phyloP scores from a whole-genome alignment of 2,113 vertebrate genomes.

The Spea multiplicata region DNA sequence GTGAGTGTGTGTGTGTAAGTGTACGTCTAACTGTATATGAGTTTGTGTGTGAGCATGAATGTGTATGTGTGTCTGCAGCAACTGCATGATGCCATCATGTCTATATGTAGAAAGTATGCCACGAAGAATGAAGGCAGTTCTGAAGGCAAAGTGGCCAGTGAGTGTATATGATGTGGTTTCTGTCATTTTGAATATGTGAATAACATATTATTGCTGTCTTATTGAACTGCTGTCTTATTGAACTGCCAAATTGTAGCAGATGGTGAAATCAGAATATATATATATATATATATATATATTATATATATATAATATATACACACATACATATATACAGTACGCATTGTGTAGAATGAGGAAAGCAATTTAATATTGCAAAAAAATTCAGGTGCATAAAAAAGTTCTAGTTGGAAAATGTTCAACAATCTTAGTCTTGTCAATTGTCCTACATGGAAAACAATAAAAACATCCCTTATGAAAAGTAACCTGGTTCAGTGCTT shows the following conservation, averaged over 20 bases:
- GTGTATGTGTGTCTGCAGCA: too few species aligned
- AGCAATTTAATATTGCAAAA: slow-evolving; percentile 30
- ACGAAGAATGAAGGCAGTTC: too few species aligned
- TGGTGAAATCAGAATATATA: slow-evolving; percentile 28
- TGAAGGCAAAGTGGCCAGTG: too few species aligned
- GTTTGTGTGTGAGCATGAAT: too few species aligned
- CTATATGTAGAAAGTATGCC: too few species aligned
- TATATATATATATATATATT: slow-evolving; percentile 11
- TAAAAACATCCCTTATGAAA: slow-evolving; percentile 45
- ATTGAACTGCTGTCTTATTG: slow-evolving; percentile 32
- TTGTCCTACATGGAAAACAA: slow-evolving; percentile 33
- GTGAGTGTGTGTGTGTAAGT: too few species aligned
- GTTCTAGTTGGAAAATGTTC: slow-evolving; percentile 42
- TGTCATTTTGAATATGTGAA: too few species aligned
- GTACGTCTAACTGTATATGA: too few species aligned
- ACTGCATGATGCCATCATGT: too few species aligned
- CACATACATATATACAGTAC: background rate
- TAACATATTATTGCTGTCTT: too few species aligned
- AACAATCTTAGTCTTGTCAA: slow-evolving; percentile 45
- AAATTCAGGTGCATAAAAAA: slow-evolving; percentile 50
- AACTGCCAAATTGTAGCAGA: slow-evolving; percentile 46
- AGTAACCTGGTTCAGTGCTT: slow-evolving; percentile 36
- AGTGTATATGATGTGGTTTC: too few species aligned
- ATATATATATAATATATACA: background rate
- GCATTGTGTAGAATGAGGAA: slow-evolving; percentile 19